Base-by-base conservation (phyloP, 2,113 vertebrate genomes). In the Hydrolagus affinis region DNA sequence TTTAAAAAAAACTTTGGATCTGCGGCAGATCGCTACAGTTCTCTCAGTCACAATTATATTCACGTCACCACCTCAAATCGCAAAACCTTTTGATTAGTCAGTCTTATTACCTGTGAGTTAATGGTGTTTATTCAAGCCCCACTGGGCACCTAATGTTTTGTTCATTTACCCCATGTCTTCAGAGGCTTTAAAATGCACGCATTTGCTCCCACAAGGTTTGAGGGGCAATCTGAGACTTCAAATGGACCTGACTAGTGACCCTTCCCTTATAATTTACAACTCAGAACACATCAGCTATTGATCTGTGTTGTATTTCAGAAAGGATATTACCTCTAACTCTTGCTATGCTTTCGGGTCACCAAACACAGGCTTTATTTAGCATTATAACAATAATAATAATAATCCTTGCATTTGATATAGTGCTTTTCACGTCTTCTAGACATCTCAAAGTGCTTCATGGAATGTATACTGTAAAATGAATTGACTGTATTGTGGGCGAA, bases 51-150 rank as follows among this genome's bases (percentile, higher is more conserved):
- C 70, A 25, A 15, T 11, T 10, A 25, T 12, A 11, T 72, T 30
- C 44, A 44, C 44, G 44, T 44, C 44, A 44, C 2, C 44, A 44
- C 44, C 44, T 44, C 68, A 59, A 64, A 83, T 23, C 25, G 32
- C 44, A 19, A n/a, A 74, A 11, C 15, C 44, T 59, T 56, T 15
- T 6, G n/a, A 10, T 70, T 71, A 44, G 14, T 77, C 71, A 60
- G 28, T 10, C 75, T 68, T 85, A 86, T 85, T 57, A 60, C 71
- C 44, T 44, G 76, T 76, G 59, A 28, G 56, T 77, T 86, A 70
- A 69, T 30, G 17, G 28, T 69, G 59, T 86, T 75, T 76, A 77
- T 68, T 56, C 64, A n/a, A 68, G 66, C 28, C 83, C 23, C 23
- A 56, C 69, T 9, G 62, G 57, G 19, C 73, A 11, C 12, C 70